A percentile compares a stretch with the other conserved stretches of the same genome.
Evolutionary conservation across 1,140 invertebrate species (phyloP).

Genomic region (Cardiocondyla obscurior): DNA sequence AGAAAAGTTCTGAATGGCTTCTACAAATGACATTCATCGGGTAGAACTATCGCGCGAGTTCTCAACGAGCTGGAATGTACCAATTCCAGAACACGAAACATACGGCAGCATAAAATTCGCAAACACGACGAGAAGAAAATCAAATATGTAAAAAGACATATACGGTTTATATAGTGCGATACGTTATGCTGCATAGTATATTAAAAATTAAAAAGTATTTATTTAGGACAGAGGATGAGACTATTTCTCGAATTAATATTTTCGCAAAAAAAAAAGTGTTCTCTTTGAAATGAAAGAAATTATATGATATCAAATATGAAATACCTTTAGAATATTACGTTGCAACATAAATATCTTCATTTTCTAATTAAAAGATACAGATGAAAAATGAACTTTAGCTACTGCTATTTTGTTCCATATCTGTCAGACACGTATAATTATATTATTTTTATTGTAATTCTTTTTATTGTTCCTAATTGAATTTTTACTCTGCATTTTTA

Average conservation of each 20-base stretch:
- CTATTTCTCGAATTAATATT: neutral
- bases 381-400: neutral
- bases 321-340: neutral
- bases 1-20: slow-evolving; percentile 9
- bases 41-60: neutral
- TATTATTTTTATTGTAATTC: neutral
- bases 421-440: neutral
- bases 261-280: neutral
- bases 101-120: neutral
- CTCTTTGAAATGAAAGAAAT: neutral
- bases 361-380: neutral
- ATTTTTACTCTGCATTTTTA: neutral
- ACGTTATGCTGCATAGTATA: neutral
- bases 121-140: too few species aligned
- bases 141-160: too few species aligned
- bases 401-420: neutral
- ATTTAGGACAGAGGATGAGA: neutral
- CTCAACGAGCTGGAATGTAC: too few species aligned
- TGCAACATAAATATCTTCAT: neutral
- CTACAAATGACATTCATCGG: neutral
- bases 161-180: too few species aligned
- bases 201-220: neutral
- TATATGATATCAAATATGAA: neutral
- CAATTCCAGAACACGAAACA: neutral
- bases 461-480: neutral